A percentile compares a stretch with the other conserved stretches of the same genome.
Conservation (phyloP, 2,797 vertebrate genomes). For the Botia kubotai region DNA sequence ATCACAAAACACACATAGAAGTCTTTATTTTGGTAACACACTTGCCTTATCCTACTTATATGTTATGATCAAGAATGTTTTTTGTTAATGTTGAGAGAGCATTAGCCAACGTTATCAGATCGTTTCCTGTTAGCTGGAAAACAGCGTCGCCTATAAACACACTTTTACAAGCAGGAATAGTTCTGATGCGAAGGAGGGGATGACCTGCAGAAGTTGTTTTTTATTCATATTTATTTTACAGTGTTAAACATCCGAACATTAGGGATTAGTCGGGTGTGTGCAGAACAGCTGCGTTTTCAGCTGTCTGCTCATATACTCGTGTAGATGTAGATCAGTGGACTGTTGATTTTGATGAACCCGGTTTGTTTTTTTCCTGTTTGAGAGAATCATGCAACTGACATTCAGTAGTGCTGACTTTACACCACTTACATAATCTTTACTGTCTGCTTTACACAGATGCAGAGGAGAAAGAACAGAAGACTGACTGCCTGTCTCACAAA, state of each 20-base stretch:
- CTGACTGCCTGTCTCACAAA: constrained; percentile 83
- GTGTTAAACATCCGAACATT: too few relatives aligned
- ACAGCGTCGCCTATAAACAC: too few relatives aligned
- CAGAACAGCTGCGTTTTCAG: not conserved
- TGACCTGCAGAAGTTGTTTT: too few relatives aligned
- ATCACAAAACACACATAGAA: too few relatives aligned
- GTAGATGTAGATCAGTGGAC: not conserved
- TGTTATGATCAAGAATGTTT: too few relatives aligned
- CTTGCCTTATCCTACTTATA: not conserved
- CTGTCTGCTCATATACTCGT: not conserved
- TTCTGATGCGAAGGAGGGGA: too few relatives aligned
- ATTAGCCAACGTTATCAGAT: too few relatives aligned
- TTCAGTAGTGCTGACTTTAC: not conserved
- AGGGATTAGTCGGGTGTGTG: not conserved
- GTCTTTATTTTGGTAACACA: not conserved
- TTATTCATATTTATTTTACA: too few relatives aligned
- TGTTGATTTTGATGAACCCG: not conserved
- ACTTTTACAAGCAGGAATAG: too few relatives aligned
- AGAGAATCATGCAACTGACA: not conserved
- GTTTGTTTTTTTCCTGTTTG: too few relatives aligned
- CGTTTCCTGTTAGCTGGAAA: too few relatives aligned
- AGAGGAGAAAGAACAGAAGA: constrained; percentile 79
- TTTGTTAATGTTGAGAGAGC: too few relatives aligned
- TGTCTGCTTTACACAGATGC: constrained; percentile 72
- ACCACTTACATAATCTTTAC: not conserved